Base-by-base conservation (phyloP, 2,888 invertebrate species). In the Xylophagus ater region DNA sequence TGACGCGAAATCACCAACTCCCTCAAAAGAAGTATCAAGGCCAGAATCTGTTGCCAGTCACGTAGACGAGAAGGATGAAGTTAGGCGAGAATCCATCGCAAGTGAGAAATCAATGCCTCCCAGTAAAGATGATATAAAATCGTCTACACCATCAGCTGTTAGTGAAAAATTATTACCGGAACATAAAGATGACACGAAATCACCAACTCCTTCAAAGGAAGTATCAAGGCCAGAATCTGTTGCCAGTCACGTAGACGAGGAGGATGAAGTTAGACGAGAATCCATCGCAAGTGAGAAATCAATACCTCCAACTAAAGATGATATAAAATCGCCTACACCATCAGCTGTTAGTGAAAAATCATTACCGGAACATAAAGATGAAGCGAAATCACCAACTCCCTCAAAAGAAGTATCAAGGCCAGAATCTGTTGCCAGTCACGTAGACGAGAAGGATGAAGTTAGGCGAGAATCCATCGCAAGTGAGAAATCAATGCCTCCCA, bases 391-490 rank as follows among this genome's bases (percentile, higher is more conserved):
- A n/a, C 23, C 33, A 21, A 7, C 21, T 14, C 33, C 33, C 1
- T 8, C 6, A 17, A 47, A 48, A 23, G 47, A 50, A 18, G 37
- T 42, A n/a, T 59, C 66, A 0, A 59, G 62, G 24, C 62, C 60
- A 2, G 49, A 53, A n/a, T 57, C 61, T 1, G 47, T 35, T 4
- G 39, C 37, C 2, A 43, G 40, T 19, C 41, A 42, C 2, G 15
- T 37, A 14, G 42, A 46, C 18, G 37, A 51, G 3, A 36, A 37
- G 18, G 25, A 25, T 5, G 24, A 23, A 32, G 0, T 45, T n/a
- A 14, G 32, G 9, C 17, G 14, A 21, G 33, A 21, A 14, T 33
- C 41, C 17, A 18, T 28, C n/a, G 45, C 45, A 15, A 31, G 18
- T 14, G 32, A 19, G 15, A 30, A 19, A 23, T 23, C 2, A 19